Evolutionary conservation across 2,113 vertebrate genomes (phyloP).

Genomic region (Cranoglanis bouderius): DNA sequence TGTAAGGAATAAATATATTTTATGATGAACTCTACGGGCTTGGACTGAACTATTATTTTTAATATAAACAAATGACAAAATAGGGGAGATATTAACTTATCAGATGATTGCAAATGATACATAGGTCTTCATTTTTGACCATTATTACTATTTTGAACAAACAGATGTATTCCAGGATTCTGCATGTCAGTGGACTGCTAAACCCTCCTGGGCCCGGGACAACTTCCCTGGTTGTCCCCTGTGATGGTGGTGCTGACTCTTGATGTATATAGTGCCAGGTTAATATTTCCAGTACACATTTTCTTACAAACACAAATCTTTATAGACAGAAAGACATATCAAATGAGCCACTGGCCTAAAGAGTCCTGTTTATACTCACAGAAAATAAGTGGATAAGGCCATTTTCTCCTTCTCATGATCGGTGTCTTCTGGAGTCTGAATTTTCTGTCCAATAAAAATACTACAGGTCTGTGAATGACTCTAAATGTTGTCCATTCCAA

Average conservation of each 20-base stretch:
- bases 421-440: not conserved
- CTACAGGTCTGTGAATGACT: not conserved
- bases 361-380: not conserved
- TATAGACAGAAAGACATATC: not conserved
- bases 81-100: not conserved
- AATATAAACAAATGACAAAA: not conserved
- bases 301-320: not conserved
- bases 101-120: not conserved
- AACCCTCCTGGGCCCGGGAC: not conserved
- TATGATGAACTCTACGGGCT: not conserved
- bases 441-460: constrained; percentile 13
- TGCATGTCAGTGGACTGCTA: not conserved
- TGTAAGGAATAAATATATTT: not conserved
- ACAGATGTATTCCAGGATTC: not conserved
- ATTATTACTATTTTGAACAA: not conserved
- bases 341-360: not conserved
- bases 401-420: not conserved
- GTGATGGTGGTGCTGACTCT: not conserved
- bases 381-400: not conserved
- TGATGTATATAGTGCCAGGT: not conserved
- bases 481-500: not conserved
- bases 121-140: not conserved
- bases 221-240: not conserved
- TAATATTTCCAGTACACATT: not conserved
- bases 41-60: not conserved